Percentiles rank a stretch among this genome's conserved stretches.
These are phyloP conservation scores for Oreotrochilus melanogaster DNA, from an alignment of 2,113 vertebrate species.

Conservation along the genomic window DNA sequence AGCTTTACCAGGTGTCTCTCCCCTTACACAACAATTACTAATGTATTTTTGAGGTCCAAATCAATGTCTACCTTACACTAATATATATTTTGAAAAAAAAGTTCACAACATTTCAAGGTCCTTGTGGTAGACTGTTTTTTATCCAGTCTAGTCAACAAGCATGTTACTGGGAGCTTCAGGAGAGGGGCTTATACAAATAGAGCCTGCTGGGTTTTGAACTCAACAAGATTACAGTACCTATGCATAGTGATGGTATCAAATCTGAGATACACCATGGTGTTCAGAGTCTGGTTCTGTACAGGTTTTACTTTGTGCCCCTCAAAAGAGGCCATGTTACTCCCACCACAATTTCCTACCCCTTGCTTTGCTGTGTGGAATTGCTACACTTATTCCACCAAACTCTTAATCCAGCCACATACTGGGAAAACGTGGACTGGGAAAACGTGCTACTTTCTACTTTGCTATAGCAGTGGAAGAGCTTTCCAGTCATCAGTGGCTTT, in stretches of 20 bases:
- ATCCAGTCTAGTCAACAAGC: background rate
- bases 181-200: background rate
- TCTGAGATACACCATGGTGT: fast-evolving
- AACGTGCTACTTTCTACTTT: background rate
- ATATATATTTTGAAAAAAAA: background rate
- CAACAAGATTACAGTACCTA: background rate
- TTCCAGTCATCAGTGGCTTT: background rate
- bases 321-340: background rate
- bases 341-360: background rate
- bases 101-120: background rate
- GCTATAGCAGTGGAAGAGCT: background rate
- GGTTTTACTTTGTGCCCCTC: background rate
- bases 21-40: background rate
- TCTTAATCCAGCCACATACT: background rate
- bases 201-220: background rate
- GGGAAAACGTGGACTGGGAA: background rate
- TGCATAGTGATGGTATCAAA: background rate
- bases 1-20: background rate
- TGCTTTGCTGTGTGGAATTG: background rate
- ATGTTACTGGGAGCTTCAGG: background rate
- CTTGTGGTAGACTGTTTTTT: background rate
- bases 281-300: background rate
- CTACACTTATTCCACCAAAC: background rate
- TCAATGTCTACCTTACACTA: background rate
- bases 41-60: background rate